Percentiles rank a stretch among this genome's conserved stretches.
Conservation (phyloP, 2,113 vertebrate species). For the Cairina moschata region DNA sequence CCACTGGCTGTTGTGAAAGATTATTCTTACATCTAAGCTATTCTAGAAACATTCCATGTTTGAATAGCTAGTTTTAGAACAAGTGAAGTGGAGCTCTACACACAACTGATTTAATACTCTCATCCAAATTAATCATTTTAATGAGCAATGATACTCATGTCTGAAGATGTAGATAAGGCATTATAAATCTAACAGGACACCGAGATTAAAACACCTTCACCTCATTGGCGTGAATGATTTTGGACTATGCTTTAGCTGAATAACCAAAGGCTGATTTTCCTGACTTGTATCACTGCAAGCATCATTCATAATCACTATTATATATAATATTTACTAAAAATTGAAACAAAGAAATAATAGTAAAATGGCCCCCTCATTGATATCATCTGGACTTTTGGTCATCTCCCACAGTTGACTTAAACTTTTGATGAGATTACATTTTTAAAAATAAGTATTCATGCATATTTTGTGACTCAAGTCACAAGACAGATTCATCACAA, state of each 20-base stretch:
- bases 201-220: not conserved
- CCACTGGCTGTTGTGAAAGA: not conserved
- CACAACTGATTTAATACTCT: not conserved
- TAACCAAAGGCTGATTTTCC: not conserved
- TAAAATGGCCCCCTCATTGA: not conserved
- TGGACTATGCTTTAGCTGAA: not conserved
- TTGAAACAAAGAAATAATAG: not conserved
- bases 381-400: not conserved
- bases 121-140: not conserved
- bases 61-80: not conserved
- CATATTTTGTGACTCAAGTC: constrained; percentile 11
- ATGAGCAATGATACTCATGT: not conserved
- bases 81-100: not conserved
- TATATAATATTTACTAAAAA: not conserved
- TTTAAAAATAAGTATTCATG: not conserved
- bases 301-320: not conserved
- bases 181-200: not conserved
- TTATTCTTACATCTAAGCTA: not conserved
- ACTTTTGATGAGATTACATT: not conserved
- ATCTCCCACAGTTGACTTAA: not conserved
- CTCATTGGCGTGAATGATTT: not conserved
- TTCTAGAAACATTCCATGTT: not conserved
- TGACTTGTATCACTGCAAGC: not conserved
- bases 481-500: not conserved
- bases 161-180: not conserved